Evolutionary conservation across 2,113 vertebrate genomes (phyloP).

Genomic region (Hyperoodon ampullatus): DNA sequence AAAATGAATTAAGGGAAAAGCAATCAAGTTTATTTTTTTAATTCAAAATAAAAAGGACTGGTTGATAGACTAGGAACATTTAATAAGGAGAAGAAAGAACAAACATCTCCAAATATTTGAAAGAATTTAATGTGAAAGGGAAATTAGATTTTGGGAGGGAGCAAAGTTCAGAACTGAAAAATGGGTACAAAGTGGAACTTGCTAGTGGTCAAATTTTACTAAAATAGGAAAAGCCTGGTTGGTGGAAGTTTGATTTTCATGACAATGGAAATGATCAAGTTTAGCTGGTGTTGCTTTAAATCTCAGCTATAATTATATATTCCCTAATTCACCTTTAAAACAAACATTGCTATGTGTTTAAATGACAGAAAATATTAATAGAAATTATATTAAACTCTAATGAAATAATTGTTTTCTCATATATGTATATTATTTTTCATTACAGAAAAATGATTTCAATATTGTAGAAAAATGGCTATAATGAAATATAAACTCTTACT

Average conservation of each 20-base stretch:
- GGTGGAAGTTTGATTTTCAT: background rate
- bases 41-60: background rate
- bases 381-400: background rate
- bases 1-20: background rate
- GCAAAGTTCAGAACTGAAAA: background rate
- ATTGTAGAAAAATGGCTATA: slow-evolving; percentile 44
- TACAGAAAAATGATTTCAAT: slow-evolving; percentile 83
- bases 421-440: slow-evolving; percentile 53
- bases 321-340: background rate
- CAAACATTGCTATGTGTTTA: background rate
- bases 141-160: background rate
- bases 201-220: no score
- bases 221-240: background rate
- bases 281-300: background rate
- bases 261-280: background rate
- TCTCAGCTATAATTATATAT: background rate
- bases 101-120: background rate
- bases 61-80: background rate
- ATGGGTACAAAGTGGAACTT: background rate
- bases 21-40: background rate
- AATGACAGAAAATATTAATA: background rate
- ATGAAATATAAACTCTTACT: slow-evolving; percentile 66
- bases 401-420: background rate
- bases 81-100: background rate
- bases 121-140: background rate